Conservation (phyloP, 2,888 invertebrate genomes). For the Monochamus alternatus region DNA sequence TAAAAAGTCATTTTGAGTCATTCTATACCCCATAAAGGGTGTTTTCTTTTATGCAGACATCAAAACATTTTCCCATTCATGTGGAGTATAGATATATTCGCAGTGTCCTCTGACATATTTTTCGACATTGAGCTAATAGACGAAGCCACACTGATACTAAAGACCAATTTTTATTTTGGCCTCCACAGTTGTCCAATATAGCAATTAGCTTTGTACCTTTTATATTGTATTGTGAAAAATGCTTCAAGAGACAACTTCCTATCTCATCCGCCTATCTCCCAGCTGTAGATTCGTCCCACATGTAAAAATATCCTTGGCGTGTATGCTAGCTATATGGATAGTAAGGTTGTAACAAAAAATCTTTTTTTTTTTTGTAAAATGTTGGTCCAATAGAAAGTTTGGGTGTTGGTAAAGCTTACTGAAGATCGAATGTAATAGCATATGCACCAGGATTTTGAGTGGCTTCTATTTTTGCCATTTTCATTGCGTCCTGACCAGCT, state of each 20-base stretch:
- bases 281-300: slow-evolving; percentile 30
- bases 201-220: slow-evolving; percentile 33
- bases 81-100: slow-evolving; percentile 26
- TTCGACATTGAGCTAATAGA: slow-evolving; percentile 36
- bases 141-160: slow-evolving; percentile 36
- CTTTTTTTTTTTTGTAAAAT: slow-evolving; percentile 40
- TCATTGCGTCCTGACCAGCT: slow-evolving; percentile 39
- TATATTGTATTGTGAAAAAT: slow-evolving; percentile 35
- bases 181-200: slow-evolving; percentile 41
- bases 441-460: slow-evolving; percentile 28
- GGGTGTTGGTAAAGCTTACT: slow-evolving; percentile 38
- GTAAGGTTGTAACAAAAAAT: slow-evolving; percentile 37
- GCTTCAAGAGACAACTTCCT: slow-evolving; percentile 37
- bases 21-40: slow-evolving; percentile 27
- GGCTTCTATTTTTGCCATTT: slow-evolving; percentile 31
- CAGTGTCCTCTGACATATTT: slow-evolving; percentile 38
- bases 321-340: slow-evolving; percentile 33
- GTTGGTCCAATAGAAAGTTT: slow-evolving; percentile 40
- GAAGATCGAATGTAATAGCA: slow-evolving; percentile 33
- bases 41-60: slow-evolving; percentile 33
- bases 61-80: slow-evolving; percentile 31
- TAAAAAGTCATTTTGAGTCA: slow-evolving; percentile 30
- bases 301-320: slow-evolving; percentile 32
- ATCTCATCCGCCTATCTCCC: slow-evolving; percentile 36
- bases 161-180: slow-evolving; percentile 44